A percentile compares a stretch with the other conserved stretches of the same genome.
Conservation (phyloP, 2,113 vertebrate genomes). For the Petromus typicus region DNA sequence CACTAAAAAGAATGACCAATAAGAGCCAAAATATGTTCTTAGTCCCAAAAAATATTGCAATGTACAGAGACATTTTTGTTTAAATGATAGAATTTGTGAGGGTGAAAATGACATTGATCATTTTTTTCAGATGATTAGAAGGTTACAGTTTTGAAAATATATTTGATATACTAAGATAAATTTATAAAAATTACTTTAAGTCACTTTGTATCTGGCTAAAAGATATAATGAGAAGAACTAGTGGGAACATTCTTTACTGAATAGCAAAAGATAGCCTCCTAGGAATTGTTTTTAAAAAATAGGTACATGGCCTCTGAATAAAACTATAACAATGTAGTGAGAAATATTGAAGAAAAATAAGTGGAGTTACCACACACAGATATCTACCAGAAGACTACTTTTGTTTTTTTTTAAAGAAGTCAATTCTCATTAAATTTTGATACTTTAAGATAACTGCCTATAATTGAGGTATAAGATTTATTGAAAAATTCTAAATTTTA, state of each 20-base stretch:
- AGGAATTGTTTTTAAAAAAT: not conserved
- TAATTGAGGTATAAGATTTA: not conserved
- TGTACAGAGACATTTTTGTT: not conserved
- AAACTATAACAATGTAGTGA: not conserved
- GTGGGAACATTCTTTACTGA: not conserved
- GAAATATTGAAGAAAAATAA: not conserved
- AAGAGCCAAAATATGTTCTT: not conserved
- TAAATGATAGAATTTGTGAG: slow-evolving; percentile 32
- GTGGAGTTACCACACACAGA: not conserved
- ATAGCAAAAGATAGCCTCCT: not conserved
- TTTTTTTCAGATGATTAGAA: not conserved
- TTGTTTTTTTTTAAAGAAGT: not conserved
- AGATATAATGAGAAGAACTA: not conserved
- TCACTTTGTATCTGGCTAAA: slow-evolving; percentile 26
- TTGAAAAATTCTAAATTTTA: slow-evolving; percentile 2
- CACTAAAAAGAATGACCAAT: not conserved
- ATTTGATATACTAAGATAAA: slow-evolving; percentile 5
- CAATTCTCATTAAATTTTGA: slow-evolving; percentile 37
- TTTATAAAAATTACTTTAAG: not conserved
- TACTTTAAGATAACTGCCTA: not conserved
- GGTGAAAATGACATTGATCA: not conserved
- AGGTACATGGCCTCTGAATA: not conserved
- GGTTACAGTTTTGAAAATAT: not conserved
- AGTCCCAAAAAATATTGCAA: not conserved
- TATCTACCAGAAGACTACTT: not conserved